Evolutionary conservation across 2,113 vertebrate species (phyloP), one percentile per base, ranked within the genome.

Genomic region (Typhlomys cinereus): DNA sequence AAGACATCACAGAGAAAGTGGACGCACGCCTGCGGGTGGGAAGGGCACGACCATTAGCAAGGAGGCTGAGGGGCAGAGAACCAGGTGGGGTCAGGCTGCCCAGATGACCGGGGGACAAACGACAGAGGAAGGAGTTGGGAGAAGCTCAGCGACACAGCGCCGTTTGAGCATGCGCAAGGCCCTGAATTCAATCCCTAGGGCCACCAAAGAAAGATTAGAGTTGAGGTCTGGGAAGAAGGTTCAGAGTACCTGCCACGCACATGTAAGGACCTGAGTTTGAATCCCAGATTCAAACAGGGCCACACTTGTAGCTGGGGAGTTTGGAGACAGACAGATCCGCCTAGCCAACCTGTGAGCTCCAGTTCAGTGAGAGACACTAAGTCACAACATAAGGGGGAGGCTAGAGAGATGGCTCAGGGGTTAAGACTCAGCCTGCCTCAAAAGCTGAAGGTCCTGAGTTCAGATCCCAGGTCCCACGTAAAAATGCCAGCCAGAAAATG

Each of bases 31-130:
- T 25, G 5, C n/a, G 17, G 78, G 66, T n/a, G 69, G 44, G 39
- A 46, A 44, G 17, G n/a, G 18, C 39, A 36, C 4, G 25, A n/a
- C 27, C 25, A 7, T 4, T 2, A 39, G 34, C 0, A 21, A 54
- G 20, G 41, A 18, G 36, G 39, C 41, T 0, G 6, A 27, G 0
- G 1, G 8, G 50, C 4, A 12, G 7, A 21, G 39, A 31, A 17
- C 64, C 27, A 2, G 23, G 41, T 50, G 1, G 0, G 36, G 25
- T 12, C 23, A 4, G 39, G 84, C 50, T 2, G 2, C 23, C 34
- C 31, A 23, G 59, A 36, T 67, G 50, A 48, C 10, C 17, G 48
- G 17, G 13, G 25, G 61, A 64, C 17, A 31, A 41, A 50, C 12
- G 48, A 57, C 41, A 71, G 27, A 52, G 46, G 25, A 8, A 20